Conservation (phyloP, 2,888 invertebrate genomes). For the Adelognathus sp. region DNA sequence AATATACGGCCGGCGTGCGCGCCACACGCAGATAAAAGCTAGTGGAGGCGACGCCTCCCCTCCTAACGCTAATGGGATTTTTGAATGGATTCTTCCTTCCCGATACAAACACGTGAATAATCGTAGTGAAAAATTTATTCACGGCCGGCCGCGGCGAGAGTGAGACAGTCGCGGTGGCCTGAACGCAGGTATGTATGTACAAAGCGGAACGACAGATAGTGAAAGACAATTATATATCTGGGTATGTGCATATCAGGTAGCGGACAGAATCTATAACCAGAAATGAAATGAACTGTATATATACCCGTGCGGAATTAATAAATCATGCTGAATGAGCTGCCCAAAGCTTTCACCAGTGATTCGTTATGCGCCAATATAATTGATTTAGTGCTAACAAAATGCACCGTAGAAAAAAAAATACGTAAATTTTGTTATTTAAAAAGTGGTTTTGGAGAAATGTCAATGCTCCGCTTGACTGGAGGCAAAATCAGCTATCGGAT, state of each 20-base stretch:
- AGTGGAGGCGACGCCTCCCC: no score
- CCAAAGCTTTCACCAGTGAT: background rate
- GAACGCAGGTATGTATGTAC: background rate
- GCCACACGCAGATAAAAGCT: no score
- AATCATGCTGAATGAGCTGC: background rate
- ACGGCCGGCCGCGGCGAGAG: constrained; percentile 35
- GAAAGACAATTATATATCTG: background rate
- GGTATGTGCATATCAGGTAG: background rate
- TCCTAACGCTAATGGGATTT: no score
- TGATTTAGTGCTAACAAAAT: background rate
- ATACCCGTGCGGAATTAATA: background rate
- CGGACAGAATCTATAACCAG: constrained; percentile 3
- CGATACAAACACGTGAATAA: constrained; percentile 24
- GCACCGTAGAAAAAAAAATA: background rate
- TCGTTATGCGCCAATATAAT: background rate
- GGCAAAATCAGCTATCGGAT: no score
- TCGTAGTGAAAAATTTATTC: constrained; percentile 46
- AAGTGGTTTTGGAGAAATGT: no score
- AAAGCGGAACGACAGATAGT: background rate
- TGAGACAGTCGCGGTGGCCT: constrained; percentile 17
- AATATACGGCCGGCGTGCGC: no score
- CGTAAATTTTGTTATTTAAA: background rate
- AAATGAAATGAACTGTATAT: background rate
- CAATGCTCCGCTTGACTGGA: no score
- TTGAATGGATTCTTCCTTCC: constrained; percentile 35